Conservation (phyloP, 2,888 invertebrate genomes). For the Cataglyphis cursor region DNA sequence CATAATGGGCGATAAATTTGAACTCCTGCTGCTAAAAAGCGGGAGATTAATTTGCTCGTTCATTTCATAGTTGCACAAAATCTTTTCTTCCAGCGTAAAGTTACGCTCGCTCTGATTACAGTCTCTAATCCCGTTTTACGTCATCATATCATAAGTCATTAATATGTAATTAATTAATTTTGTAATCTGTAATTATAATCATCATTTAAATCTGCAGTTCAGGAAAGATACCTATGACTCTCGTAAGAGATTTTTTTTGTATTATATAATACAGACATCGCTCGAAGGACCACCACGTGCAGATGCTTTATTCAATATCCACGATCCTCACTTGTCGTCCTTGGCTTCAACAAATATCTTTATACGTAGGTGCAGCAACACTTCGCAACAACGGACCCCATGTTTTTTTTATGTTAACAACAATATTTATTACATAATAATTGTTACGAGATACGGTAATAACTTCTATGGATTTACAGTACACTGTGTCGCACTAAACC, state of each 20-base stretch:
- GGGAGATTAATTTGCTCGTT: neutral
- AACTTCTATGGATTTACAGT: slow-evolving; percentile 86
- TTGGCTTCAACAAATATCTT: neutral
- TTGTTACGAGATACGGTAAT: slow-evolving; percentile 85
- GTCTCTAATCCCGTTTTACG: neutral
- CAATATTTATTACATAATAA: slow-evolving; percentile 87
- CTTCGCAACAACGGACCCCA: slow-evolving; percentile 7
- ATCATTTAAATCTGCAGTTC: neutral
- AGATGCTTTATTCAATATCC: slow-evolving; percentile 33
- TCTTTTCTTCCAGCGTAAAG: neutral
- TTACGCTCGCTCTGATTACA: neutral
- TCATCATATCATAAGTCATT: neutral
- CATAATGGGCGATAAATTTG: neutral
- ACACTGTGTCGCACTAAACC: slow-evolving; percentile 85
- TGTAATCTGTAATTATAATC: neutral
- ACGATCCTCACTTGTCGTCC: slow-evolving; percentile 16
- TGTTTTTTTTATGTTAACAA: slow-evolving; percentile 84
- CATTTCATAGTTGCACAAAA: neutral
- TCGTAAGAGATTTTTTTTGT: slow-evolving; percentile 7
- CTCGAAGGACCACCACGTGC: neutral
- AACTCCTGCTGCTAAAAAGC: neutral
- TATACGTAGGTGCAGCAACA: neutral
- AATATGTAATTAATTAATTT: slow-evolving; percentile 18
- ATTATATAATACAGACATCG: slow-evolving; percentile 25
- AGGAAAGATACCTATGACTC: neutral